Conservation (phyloP, 2,113 vertebrate species). For the Corythornis vintsioides region DNA sequence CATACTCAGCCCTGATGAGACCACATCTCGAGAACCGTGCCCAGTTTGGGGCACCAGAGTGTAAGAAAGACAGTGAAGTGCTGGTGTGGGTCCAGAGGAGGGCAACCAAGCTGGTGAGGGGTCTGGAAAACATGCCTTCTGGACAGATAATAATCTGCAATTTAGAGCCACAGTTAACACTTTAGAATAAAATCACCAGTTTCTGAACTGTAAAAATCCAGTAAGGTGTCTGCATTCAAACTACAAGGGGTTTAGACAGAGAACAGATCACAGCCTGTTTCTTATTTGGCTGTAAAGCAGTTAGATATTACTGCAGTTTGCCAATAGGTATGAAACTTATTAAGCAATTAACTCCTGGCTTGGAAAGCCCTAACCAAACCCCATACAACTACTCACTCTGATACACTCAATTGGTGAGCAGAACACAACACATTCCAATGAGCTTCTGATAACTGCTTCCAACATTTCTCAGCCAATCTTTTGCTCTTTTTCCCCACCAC, state of each 20-base stretch:
- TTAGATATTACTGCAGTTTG: neutral
- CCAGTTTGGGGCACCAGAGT: too few relatives aligned
- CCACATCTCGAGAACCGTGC: too few relatives aligned
- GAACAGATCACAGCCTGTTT: neutral
- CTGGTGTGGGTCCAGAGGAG: too few relatives aligned
- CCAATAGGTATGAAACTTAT: neutral
- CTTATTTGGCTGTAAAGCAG: neutral
- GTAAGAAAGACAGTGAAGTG: too few relatives aligned
- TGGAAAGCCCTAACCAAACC: neutral
- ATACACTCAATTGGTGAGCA: neutral
- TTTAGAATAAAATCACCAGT: neutral
- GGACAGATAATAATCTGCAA: neutral
- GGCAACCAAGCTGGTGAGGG: too few relatives aligned
- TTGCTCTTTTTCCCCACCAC: neutral
- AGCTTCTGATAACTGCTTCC: neutral
- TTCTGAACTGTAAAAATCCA: neutral
- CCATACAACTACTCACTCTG: neutral
- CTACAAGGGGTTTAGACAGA: neutral
- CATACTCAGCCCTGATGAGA: too few relatives aligned
- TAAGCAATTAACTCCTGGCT: neutral
- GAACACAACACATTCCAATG: neutral
- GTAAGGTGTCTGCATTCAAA: neutral
- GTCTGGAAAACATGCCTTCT: too few relatives aligned
- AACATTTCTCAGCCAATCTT: neutral
- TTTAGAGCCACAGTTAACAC: neutral